Base-by-base conservation (phyloP, 1,140 invertebrate genomes). In the Drosophila persimilis region DNA sequence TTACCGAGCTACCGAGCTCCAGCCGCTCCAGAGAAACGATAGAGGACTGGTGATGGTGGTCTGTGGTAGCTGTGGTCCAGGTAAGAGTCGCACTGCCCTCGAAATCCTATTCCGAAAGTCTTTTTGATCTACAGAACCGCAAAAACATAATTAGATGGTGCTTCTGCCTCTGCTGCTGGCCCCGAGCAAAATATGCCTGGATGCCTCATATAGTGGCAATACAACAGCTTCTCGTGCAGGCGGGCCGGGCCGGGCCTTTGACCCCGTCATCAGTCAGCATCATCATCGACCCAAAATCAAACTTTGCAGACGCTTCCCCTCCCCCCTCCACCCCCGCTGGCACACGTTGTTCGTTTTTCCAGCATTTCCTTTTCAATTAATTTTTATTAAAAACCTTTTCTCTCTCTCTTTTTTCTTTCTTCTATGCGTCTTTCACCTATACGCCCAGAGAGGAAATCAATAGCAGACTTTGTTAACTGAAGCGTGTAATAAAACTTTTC, bases 331-430 rank as follows among this genome's bases (percentile, higher is more conserved):
- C 24, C 4, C 4, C 24, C 24, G 4, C 24, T 5, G 29, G 15
- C 24, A 64, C 22, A 31, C 45, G 29, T 44, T 31, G 15, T n/a
- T 1, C 39, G 22, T 15, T 44, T 54, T 61, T 54, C 2, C 44
- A 55, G 58, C 69, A 76, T 65, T 76, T 80, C 77, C 77, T 72
- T 76, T 80, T 80, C 77, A 80, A 80, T 80, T 80, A 80, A 80
- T 80, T 80, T 65, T 72, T 80, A 80, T 80, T 80, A 80, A 72
- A 80, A 71, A 72, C 39, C 72, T 51, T 61, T 75, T 61, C 24
- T 3, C 8, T 3, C 8, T 8, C 31, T 11, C 24, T 35, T 46
- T 50, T 46, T 46, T 20, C 45, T 64, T 35, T 6, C 35, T 51
- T 26, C 15, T 41, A n/a, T 3, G n/a, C 48, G 59, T 46, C 55